Conservation (phyloP, 2,888 invertebrate species). For the Archips crataeganus region DNA sequence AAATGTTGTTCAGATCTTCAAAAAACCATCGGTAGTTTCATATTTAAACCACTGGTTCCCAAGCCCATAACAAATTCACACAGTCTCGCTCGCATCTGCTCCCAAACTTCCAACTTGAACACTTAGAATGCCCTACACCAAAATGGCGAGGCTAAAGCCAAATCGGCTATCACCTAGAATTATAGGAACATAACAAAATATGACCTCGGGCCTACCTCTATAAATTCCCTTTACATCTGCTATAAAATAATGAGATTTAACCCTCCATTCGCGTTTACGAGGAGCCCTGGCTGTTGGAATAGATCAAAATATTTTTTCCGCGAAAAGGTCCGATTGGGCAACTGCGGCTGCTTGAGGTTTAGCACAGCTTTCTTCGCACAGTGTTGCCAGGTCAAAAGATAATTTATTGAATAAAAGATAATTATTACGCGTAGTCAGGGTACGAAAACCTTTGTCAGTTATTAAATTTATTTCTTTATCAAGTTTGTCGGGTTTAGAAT, state of each 20-base stretch:
- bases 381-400: no score
- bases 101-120: slow-evolving; percentile 32
- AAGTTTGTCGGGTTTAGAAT: no score
- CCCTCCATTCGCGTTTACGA: slow-evolving; percentile 79
- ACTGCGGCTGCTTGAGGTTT: background rate
- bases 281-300: slow-evolving; percentile 65
- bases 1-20: no score
- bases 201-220: slow-evolving; percentile 72
- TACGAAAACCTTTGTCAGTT: no score
- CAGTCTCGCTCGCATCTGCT: slow-evolving; percentile 9
- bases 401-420: no score
- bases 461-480: no score
- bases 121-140: slow-evolving; percentile 31
- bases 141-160: slow-evolving; percentile 44
- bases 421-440: no score
- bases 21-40: no score
- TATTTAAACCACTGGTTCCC: background rate
- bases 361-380: background rate
- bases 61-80: background rate
- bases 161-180: slow-evolving; percentile 62
- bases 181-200: slow-evolving; percentile 82
- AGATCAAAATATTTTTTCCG: slow-evolving; percentile 71
- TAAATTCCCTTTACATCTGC: slow-evolving; percentile 81
- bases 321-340: slow-evolving; percentile 43
- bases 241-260: slow-evolving; percentile 84